Evolutionary conservation across 2,113 vertebrate species (phyloP).

Genomic region (Ia io): DNA sequence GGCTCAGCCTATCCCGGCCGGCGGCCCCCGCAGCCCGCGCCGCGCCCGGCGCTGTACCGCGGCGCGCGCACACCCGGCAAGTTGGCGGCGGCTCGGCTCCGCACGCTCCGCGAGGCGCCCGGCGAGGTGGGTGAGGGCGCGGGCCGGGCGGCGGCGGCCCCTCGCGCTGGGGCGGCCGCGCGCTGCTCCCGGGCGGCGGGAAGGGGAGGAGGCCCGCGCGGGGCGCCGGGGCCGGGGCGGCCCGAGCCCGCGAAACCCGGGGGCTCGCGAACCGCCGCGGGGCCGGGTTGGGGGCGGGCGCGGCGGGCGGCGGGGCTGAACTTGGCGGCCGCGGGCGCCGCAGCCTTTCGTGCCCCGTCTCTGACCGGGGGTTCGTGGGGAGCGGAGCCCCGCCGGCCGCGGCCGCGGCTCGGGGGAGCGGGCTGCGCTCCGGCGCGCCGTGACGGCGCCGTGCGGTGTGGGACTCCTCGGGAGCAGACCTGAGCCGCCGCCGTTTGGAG

Average conservation of each 20-base stretch:
- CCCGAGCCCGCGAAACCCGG: constrained; percentile 78
- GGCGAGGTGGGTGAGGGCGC: constrained; percentile 81
- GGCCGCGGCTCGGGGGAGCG: too few relatives aligned
- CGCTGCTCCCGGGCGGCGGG: constrained; percentile 61
- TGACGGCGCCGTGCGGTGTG: too few relatives aligned
- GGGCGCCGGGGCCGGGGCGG: constrained; percentile 75
- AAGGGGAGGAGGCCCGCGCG: constrained; percentile 75
- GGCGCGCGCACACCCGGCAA: constrained; percentile 88
- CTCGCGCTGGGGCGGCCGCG: not conserved
- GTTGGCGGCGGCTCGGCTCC: constrained; percentile 83
- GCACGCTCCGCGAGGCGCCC: constrained; percentile 79
- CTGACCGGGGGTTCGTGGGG: not conserved
- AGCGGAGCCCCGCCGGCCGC: too few relatives aligned
- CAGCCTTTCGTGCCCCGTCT: constrained; percentile 69
- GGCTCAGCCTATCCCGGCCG: constrained; percentile 91
- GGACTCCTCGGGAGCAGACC: too few relatives aligned
- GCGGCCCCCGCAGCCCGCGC: constrained; percentile 83
- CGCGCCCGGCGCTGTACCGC: constrained; percentile 88
- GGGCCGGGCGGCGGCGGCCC: not conserved
- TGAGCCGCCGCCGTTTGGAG: too few relatives aligned
- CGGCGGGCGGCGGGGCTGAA: constrained; percentile 74
- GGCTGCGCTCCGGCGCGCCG: too few relatives aligned
- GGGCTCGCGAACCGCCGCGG: constrained; percentile 81
- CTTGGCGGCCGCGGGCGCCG: constrained; percentile 47
- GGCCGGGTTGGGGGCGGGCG: constrained; percentile 63